Evolutionary conservation across 2,797 vertebrate genomes (phyloP).

Genomic region (Trematocara caparti): DNA sequence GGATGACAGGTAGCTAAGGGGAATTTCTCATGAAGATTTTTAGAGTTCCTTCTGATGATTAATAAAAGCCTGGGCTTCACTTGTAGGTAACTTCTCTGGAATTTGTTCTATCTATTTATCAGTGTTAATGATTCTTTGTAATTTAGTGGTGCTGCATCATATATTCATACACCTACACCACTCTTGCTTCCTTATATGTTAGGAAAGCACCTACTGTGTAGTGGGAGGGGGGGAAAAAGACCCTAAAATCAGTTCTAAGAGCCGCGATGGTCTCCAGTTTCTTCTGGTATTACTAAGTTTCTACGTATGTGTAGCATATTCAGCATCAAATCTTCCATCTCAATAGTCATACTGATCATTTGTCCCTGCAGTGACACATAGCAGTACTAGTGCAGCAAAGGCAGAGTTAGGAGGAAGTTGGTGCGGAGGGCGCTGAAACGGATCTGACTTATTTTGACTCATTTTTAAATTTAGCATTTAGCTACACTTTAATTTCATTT

Average conservation of each 20-base stretch:
- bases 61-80: neutral
- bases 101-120: neutral
- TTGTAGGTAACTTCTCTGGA: neutral
- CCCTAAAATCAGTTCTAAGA: neutral
- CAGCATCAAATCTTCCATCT: neutral
- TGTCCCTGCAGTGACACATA: neutral
- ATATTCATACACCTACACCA: neutral
- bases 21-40: neutral
- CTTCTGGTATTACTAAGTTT: neutral
- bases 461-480: neutral
- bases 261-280: neutral
- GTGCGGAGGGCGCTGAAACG: neutral
- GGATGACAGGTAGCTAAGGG: neutral
- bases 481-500: neutral
- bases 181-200: neutral
- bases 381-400: neutral
- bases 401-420: neutral
- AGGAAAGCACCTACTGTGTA: neutral
- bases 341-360: neutral
- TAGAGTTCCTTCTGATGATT: neutral
- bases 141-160: neutral
- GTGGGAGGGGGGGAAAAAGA: neutral
- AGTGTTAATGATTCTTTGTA: neutral
- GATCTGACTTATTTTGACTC: neutral
- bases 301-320: neutral